Conservation (phyloP, 30 jellyfish, hydroid and myxozoan genomes). For the Euphysa ruthae region DNA sequence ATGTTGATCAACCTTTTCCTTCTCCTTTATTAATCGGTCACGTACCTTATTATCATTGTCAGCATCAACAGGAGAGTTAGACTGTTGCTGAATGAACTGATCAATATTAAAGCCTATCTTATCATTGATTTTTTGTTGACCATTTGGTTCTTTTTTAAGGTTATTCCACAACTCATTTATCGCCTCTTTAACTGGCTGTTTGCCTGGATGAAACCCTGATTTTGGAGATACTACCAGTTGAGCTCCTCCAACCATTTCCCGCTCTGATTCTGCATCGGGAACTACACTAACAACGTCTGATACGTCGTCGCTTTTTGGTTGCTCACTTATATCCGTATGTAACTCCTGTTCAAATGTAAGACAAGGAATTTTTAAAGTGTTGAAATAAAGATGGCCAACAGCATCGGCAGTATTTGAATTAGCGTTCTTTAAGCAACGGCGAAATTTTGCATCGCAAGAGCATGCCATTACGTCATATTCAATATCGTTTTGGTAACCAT, state of each 20-base stretch:
- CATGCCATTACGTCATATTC: slow-evolving; percentile 84
- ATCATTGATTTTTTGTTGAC: background rate
- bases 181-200: background rate
- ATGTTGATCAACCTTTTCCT: background rate
- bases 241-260: slow-evolving; percentile 33
- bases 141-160: background rate
- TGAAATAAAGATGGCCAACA: slow-evolving; percentile 85
- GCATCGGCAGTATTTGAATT: slow-evolving; percentile 83
- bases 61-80: too few species aligned
- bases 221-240: slow-evolving; percentile 23
- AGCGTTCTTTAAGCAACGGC: slow-evolving; percentile 64
- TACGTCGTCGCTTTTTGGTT: slow-evolving; percentile 10
- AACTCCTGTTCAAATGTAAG: slow-evolving; percentile 40
- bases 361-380: slow-evolving; percentile 79
- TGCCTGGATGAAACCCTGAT: too few species aligned
- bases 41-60: too few species aligned
- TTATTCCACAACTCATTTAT: background rate
- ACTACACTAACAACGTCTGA: slow-evolving; percentile 27
- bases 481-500: slow-evolving; percentile 50
- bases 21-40: background rate
- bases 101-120: too few species aligned
- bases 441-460: slow-evolving; percentile 84
- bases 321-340: background rate
- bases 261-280: slow-evolving; percentile 29
- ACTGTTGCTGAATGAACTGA: too few species aligned